Evolutionary conservation across 2,888 invertebrate species (phyloP).

Genomic region (Rhodophaea formosa): DNA sequence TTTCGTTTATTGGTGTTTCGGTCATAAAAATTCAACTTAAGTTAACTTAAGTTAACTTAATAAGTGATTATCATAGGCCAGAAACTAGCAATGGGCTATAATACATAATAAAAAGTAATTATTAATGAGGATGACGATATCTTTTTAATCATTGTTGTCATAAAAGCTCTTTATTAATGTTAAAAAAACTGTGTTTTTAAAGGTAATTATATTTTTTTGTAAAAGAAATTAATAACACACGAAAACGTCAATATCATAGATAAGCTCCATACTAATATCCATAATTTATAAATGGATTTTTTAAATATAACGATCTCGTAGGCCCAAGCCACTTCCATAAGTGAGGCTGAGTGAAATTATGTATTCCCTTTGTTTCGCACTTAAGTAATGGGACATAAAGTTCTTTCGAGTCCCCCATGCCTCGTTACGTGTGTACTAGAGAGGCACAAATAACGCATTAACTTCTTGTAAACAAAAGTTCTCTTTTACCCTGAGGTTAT

Average conservation of each 20-base stretch:
- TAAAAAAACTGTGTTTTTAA: no score
- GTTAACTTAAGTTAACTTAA: no score
- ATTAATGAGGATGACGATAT: no score
- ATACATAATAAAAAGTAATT: no score
- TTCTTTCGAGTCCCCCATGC: not conserved
- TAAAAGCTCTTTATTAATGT: no score
- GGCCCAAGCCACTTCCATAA: not conserved
- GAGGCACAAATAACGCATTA: not conserved
- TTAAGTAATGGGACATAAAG: not conserved
- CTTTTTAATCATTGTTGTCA: no score
- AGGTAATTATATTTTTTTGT: no score
- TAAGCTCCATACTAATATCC: not conserved
- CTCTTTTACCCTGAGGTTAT: not conserved
- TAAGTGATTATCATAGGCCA: no score
- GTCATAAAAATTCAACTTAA: no score
- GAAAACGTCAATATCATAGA: not conserved
- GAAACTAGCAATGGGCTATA: no score
- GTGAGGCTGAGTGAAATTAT: not conserved
- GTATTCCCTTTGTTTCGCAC: not conserved
- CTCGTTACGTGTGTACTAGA: not conserved
- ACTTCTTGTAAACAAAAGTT: not conserved
- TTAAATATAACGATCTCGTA: not conserved
- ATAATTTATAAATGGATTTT: not conserved
- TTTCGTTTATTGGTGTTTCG: not conserved
- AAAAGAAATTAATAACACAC: not conserved